Conservation (phyloP, 2,797 vertebrate genomes). For the Mus spretus region DNA sequence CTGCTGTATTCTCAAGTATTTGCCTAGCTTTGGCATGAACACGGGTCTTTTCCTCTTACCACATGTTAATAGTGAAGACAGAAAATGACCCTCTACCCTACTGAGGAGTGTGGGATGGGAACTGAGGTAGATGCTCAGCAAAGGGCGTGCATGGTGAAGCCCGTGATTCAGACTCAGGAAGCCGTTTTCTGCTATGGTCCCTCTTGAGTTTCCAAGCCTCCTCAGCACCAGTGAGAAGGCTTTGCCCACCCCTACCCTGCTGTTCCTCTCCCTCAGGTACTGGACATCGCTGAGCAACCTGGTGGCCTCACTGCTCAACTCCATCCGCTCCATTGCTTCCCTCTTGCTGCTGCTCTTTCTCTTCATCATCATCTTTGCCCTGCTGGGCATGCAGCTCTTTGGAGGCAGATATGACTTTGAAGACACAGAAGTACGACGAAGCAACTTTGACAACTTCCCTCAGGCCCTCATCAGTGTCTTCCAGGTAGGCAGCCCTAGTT, state of each 20-base stretch:
- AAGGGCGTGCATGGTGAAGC: accelerated
- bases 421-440: slow-evolving; percentile 92
- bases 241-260: accelerated
- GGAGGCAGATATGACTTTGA: slow-evolving; percentile 97
- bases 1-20: not conserved
- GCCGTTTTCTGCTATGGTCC: accelerated
- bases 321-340: slow-evolving; percentile 97
- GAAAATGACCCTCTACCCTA: accelerated
- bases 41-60: not conserved
- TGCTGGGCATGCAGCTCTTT: slow-evolving; percentile 99
- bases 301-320: slow-evolving; percentile 98
- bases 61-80: accelerated
- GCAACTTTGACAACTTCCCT: slow-evolving; percentile 98
- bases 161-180: too few species aligned
- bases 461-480: slow-evolving; percentile 99
- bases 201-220: not conserved
- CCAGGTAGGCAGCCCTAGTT: slow-evolving; percentile 90
- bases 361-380: slow-evolving; percentile 97
- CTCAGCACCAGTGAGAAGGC: accelerated
- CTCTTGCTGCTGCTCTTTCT: slow-evolving; percentile 98
- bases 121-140: accelerated
- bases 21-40: accelerated
- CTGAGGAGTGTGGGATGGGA: not conserved
- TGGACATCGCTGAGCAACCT: slow-evolving; percentile 98
- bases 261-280: slow-evolving; percentile 89